Conservation (phyloP, 1,140 invertebrate genomes). For the Triops longicaudatus region DNA sequence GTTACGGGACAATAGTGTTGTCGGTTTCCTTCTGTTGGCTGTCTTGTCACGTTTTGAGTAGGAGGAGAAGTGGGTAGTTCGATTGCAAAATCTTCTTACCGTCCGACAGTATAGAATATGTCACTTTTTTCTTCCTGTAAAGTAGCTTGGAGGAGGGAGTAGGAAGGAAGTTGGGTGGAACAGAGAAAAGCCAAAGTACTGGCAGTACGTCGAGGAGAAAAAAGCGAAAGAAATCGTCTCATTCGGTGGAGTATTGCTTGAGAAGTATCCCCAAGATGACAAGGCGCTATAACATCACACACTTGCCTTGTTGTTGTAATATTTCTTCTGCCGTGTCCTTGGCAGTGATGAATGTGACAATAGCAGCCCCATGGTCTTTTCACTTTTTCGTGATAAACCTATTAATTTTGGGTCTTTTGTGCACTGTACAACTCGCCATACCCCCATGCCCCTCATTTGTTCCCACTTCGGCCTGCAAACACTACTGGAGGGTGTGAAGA, state of each 20-base stretch:
- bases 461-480: background rate
- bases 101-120: too few relatives aligned
- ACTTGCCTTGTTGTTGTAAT: slow-evolving; percentile 1
- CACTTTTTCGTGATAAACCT: background rate
- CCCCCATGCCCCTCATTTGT: background rate
- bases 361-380: background rate
- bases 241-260: background rate
- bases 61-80: too few relatives aligned
- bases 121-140: too few relatives aligned
- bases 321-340: background rate
- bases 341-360: slow-evolving; percentile 11
- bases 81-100: too few relatives aligned
- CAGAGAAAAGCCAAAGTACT: background rate
- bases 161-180: background rate
- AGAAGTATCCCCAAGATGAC: background rate
- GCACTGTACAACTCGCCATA: too few relatives aligned
- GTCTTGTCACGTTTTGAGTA: too few relatives aligned
- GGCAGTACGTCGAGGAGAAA: too few relatives aligned
- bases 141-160: too few relatives aligned
- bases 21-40: too few relatives aligned
- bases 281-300: background rate
- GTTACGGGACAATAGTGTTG: too few relatives aligned
- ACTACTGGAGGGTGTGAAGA: background rate
- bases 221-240: background rate
- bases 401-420: background rate